A percentile compares a stretch with the other conserved stretches of the same genome.
Evolutionary conservation across 2,888 invertebrate species (phyloP).

Genomic region (Drosophila emarginata): DNA sequence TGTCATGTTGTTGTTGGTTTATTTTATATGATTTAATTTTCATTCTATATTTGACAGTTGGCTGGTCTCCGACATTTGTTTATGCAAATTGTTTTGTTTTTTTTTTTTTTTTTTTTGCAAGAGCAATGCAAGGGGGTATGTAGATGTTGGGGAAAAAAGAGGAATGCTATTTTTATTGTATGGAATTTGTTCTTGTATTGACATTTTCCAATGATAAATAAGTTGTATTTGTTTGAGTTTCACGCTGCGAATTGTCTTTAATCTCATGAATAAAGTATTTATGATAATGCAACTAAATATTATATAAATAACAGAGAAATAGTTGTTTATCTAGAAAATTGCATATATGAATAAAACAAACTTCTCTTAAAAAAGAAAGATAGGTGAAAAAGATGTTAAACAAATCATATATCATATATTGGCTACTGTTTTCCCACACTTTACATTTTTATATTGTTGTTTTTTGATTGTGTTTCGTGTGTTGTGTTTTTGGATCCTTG

Average conservation of each 20-base stretch:
- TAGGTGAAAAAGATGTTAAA: slow-evolving; percentile 13
- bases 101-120: slow-evolving; percentile 6
- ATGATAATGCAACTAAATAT: background rate
- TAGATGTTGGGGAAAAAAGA: background rate
- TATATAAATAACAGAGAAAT: background rate
- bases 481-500: slow-evolving; percentile 43
- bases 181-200: background rate
- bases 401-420: slow-evolving; percentile 6
- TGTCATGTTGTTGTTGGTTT: slow-evolving; percentile 41
- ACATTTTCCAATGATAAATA: background rate
- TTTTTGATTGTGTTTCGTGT: background rate
- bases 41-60: slow-evolving; percentile 39
- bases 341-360: background rate
- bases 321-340: background rate
- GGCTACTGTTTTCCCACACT: slow-evolving; percentile 23
- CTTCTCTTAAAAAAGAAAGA: background rate
- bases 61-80: slow-evolving; percentile 42
- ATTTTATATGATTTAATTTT: slow-evolving; percentile 62
- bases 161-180: slow-evolving; percentile 5
- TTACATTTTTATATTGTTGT: background rate
- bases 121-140: background rate
- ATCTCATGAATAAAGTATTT: background rate
- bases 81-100: slow-evolving; percentile 53
- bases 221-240: background rate
- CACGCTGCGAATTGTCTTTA: background rate